These are phyloP conservation scores for Alosa sapidissima DNA, from an alignment of 2,797 vertebrate species.

Conservation along the genomic window DNA sequence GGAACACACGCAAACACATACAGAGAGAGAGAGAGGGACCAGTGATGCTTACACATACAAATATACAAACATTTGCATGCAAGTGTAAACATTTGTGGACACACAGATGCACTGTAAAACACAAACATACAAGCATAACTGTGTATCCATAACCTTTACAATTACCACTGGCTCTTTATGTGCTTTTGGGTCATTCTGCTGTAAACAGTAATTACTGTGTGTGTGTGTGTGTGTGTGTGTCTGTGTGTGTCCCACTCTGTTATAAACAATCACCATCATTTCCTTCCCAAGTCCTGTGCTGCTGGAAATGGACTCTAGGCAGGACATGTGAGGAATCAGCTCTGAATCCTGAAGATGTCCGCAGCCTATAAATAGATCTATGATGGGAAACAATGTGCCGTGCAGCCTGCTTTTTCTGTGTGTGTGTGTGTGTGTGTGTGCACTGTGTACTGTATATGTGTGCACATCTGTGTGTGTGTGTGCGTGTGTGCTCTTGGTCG, in stretches of 20 bases:
- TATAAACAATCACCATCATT: slow-evolving; percentile 7
- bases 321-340: slow-evolving; percentile 24
- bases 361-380: slow-evolving; percentile 40
- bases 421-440: background rate
- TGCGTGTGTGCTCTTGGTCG: slow-evolving; percentile 18
- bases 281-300: background rate
- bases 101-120: background rate
- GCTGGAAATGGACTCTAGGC: slow-evolving; percentile 37
- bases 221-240: background rate
- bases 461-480: background rate
- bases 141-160: slow-evolving; percentile 36
- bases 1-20: slow-evolving; percentile 33
- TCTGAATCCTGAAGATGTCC: slow-evolving; percentile 37
- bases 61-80: background rate
- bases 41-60: background rate
- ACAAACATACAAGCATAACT: background rate
- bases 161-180: slow-evolving; percentile 40
- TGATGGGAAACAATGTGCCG: slow-evolving; percentile 42
- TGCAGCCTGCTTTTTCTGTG: background rate
- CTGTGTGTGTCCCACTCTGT: background rate
- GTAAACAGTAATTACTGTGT: slow-evolving; percentile 53
- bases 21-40: too few relatives aligned
- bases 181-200: slow-evolving; percentile 45
- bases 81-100: background rate
- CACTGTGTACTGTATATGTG: background rate